Evolutionary conservation across 2,888 invertebrate genomes (phyloP).

Genomic region (Drosophila hamatofila): DNA sequence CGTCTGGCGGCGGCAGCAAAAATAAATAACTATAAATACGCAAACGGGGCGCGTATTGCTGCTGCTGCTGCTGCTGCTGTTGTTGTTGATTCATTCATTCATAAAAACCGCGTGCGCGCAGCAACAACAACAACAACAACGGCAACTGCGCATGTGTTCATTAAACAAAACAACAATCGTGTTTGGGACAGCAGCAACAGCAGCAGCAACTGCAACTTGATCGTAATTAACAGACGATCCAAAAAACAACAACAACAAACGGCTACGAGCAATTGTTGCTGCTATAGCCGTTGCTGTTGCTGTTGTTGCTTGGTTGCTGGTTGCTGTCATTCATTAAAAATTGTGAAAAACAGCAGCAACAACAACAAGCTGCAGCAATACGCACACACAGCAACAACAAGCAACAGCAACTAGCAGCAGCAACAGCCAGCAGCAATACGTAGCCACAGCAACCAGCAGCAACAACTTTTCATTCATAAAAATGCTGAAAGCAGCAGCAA

Average conservation of each 20-base stretch:
- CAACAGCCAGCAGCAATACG: conserved; percentile 18
- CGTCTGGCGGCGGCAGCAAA: conserved; percentile 62
- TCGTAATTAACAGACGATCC: conserved; percentile 67
- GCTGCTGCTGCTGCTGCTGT: conserved; percentile 31
- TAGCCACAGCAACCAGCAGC: conserved; percentile 26
- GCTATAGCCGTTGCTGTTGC: background rate
- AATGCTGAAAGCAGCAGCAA: conserved; percentile 42
- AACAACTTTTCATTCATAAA: conserved; percentile 71
- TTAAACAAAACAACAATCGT: conserved; percentile 55
- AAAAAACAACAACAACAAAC: conserved; percentile 52
- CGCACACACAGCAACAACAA: conserved; percentile 10
- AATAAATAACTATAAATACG: conserved; percentile 72
- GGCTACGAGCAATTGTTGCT: conserved; percentile 20
- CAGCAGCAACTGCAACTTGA: conserved; percentile 50
- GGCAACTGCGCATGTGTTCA: conserved; percentile 57
- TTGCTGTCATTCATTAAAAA: conserved; percentile 69
- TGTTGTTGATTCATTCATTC: conserved; percentile 66
- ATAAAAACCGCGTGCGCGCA: conserved; percentile 68
- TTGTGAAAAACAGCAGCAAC: conserved; percentile 34
- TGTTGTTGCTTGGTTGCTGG: conserved; percentile 10
- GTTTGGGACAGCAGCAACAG: conserved; percentile 19
- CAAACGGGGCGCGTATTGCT: conserved; percentile 48
- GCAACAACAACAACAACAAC: conserved; percentile 43
- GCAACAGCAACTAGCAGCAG: conserved; percentile 34
- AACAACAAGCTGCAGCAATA: conserved; percentile 11